These are phyloP conservation scores for Melanostigma gelatinosum DNA, from an alignment of 2,113 vertebrate species.

Conservation along the genomic window DNA sequence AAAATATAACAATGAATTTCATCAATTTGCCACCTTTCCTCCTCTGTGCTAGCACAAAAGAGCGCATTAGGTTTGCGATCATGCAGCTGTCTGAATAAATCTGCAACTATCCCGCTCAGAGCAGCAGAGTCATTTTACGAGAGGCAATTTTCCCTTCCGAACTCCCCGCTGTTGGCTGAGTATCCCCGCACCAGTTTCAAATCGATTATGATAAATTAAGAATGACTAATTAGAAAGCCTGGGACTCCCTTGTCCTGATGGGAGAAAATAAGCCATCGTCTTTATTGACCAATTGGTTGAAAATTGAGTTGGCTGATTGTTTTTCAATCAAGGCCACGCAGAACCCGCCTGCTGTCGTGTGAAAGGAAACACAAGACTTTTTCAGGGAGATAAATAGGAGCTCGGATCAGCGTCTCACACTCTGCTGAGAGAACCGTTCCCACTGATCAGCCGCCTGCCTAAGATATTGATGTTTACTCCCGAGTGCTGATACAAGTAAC, in stretches of 20 bases:
- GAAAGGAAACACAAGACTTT: slow-evolving; percentile 38
- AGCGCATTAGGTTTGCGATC: slow-evolving; percentile 15
- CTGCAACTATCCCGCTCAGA: slow-evolving; percentile 41
- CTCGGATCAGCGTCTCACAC: slow-evolving; percentile 29
- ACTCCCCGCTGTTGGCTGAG: slow-evolving; percentile 10
- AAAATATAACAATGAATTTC: background rate
- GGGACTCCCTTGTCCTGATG: slow-evolving; percentile 40
- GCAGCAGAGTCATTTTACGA: slow-evolving; percentile 38
- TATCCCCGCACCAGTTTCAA: slow-evolving; percentile 16
- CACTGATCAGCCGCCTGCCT: slow-evolving; percentile 51
- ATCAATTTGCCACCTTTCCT: slow-evolving; percentile 1
- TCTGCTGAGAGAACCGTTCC: slow-evolving; percentile 62
- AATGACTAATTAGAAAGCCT: slow-evolving; percentile 54
- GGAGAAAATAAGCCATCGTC: slow-evolving; percentile 45
- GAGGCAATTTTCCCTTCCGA: background rate
- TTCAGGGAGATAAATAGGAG: slow-evolving; percentile 48
- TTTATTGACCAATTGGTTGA: slow-evolving; percentile 55
- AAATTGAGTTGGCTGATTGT: slow-evolving; percentile 23
- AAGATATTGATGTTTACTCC: slow-evolving; percentile 65
- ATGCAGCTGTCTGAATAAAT: slow-evolving; percentile 25
- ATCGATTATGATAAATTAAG: slow-evolving; percentile 65
- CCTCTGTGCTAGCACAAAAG: slow-evolving; percentile 13
- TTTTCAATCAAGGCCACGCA: background rate
- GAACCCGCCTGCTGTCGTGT: slow-evolving; percentile 40
- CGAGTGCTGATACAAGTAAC: slow-evolving; percentile 39